Base-by-base conservation (phyloP, 2,888 invertebrate genomes). In the Ceraclea dissimilis region DNA sequence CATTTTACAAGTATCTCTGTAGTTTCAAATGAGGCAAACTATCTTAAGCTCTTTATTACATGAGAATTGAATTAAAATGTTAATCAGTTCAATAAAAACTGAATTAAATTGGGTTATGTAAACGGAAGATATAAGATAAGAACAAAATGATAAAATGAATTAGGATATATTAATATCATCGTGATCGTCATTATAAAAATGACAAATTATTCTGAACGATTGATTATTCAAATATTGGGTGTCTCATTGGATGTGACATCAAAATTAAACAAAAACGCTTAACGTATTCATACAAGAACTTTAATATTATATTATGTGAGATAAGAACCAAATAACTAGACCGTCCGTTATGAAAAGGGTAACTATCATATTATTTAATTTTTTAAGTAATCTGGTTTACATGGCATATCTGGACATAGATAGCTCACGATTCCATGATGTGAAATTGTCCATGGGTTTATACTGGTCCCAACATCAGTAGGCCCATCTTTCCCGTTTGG, bases 171-270 rank as follows among this genome's bases (percentile, higher is more conserved):
- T 26, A 26, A 26, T 26, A 26, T 26, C 10, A 26, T 26, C 4
- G 10, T 26, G 5, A 26, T 10, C 26, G 26, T 26, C n/a, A 26
- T 26, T 26, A 39, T 39, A 39, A 50, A 47, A 54, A 50, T 44
- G 54, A 54, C 54, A 54, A 54, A 54, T 54, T 43, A 21, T 54
- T 54, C 49, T 49, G 39, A 50, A 17, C 54, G 54, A 54, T 54
- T 54, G 54, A 54, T 54, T 50, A 34, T 31, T 54, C 49, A 50
- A 43, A 31, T 54, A 54, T 54, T 26, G 50, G 50, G 50, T 54
- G 49, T 50, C 54, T 50, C 39, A 54, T 54, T 21, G 10, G 46
- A 22, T 49, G 49, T 43, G 54, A 54, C 54, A 54, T 39, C 22
- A 49, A 54, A 50, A 50, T 50, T 50, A 54, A 54, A 49, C 49